These are phyloP conservation scores for Rhogogaster chlorosoma DNA, from an alignment of 2,888 invertebrate genomes.

Conservation along the genomic window DNA sequence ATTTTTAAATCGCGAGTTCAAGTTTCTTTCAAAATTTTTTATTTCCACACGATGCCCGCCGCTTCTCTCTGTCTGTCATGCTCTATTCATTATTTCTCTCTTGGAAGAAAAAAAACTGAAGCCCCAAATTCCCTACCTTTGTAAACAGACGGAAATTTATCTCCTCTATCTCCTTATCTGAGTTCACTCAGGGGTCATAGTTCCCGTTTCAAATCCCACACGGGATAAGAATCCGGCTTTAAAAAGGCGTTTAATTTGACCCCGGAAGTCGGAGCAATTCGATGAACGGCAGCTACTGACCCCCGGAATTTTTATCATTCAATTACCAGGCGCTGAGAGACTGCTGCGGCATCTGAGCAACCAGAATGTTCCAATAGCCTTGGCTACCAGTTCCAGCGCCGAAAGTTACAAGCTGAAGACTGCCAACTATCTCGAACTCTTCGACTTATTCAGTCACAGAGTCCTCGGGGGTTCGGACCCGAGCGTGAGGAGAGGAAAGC, in stretches of 20 bases:
- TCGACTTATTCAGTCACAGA: constrained; percentile 80
- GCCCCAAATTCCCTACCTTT: too few relatives aligned
- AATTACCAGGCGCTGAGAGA: constrained; percentile 79
- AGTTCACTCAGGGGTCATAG: not conserved
- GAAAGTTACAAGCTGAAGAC: constrained; percentile 81
- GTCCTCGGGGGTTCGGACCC: constrained; percentile 84
- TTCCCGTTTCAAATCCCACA: not conserved
- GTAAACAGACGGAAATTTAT: too few relatives aligned
- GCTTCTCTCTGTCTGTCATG: not conserved
- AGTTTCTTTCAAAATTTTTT: not conserved
- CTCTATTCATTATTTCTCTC: too few relatives aligned
- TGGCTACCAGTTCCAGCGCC: constrained; percentile 85
- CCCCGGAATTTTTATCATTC: not conserved
- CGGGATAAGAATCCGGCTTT: not conserved
- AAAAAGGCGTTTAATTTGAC: not conserved
- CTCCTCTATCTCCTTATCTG: not conserved
- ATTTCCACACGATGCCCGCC: not conserved
- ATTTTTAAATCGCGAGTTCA: not conserved
- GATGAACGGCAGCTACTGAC: not conserved
- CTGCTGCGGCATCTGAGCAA: constrained; percentile 82
- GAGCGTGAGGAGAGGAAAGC: constrained; percentile 86
- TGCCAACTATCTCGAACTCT: constrained; percentile 78
- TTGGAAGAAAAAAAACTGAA: too few relatives aligned
- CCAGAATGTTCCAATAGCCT: constrained; percentile 84
- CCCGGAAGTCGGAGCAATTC: not conserved